Conservation (phyloP, 2,888 invertebrate genomes). For the Eutolmus rufibarbis region DNA sequence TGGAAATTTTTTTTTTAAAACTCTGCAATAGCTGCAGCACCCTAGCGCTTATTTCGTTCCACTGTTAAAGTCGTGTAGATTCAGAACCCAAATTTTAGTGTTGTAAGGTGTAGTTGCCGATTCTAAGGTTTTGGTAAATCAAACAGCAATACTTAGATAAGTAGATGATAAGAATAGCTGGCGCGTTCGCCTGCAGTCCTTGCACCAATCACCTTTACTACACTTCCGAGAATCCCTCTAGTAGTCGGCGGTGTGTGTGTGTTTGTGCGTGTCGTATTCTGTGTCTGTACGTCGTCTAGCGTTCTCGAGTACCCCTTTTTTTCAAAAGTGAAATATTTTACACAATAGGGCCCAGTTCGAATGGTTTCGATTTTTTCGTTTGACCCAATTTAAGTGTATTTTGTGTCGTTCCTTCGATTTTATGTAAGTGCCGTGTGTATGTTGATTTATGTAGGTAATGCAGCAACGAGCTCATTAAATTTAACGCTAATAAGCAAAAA, state of each 20-base stretch:
- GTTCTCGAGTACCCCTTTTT: not conserved
- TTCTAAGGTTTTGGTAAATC: not conserved
- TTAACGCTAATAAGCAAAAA: slow-evolving; percentile 1
- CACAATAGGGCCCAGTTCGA: slow-evolving; percentile 7
- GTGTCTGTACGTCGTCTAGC: not conserved
- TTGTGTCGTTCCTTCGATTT: not conserved
- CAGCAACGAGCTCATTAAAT: slow-evolving; percentile 27
- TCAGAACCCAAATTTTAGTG: not conserved
- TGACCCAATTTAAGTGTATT: slow-evolving; percentile 27
- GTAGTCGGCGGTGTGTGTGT: not conserved
- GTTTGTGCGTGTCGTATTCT: not conserved
- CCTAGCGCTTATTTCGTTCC: not conserved
- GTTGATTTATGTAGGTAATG: slow-evolving; percentile 22
- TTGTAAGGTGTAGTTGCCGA: not conserved
- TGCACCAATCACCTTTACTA: not conserved
- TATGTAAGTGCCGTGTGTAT: slow-evolving; percentile 7
- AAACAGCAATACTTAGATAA: not conserved
- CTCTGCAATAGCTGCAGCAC: not conserved
- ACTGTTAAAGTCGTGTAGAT: not conserved
- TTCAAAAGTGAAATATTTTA: not conserved
- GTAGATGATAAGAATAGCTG: not conserved
- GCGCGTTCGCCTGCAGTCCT: not conserved
- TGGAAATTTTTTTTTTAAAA: not conserved
- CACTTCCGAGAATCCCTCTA: not conserved
- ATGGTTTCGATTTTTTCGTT: slow-evolving; percentile 6